Base-by-base conservation (phyloP, 2,113 vertebrate species). In the Hepsetus odoe region DNA sequence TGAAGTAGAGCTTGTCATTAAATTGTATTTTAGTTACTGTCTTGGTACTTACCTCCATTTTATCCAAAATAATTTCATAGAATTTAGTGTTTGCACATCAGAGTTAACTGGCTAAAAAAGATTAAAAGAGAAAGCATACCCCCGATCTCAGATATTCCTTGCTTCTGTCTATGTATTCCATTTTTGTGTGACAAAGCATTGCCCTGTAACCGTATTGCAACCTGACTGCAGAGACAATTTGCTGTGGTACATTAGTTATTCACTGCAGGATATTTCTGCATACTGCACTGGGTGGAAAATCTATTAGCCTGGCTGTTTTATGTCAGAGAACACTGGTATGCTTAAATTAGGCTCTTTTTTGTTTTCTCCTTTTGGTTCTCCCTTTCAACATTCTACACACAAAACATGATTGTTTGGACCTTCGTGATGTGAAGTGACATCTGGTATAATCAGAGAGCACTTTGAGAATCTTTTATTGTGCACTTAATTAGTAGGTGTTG, bases 261-360 rank as follows among this genome's bases (percentile, higher is more conserved):
- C 68, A 68, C 78, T 80, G 83, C 76, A 61, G 85, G 84, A 85
- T 40, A 73, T 61, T 69, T 61, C 74, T 46, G 77, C 79, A 82
- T 76, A 81, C 78, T 84, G 68, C 9, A n/a, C 83, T 24, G 30
- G 46, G 44, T 79, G 79, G 79, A 79, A 80, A 78, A 87, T 85
- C 64, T 85, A 72, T 87, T 84, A 80, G 82, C 58, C 76, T 68
- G 81, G 79, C 76, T 82, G 77, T 81, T 85, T 87, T 82, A 77
- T 74, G 62, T 75, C 59, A 69, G 53, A 70, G 67, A 82, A 82
- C 59, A 83, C 79, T 12, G 35, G 18, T 61, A 26, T 67, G 70
- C 81, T 83, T 56, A 85, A 86, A 84, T 62, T 72, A 14, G 4
- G 58, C 46, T 51, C 62, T 83, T 83, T 79, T 20, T 13, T 40